phyloP scores from a whole-genome alignment of 2,888 invertebrate species.

The Parascotia fuliginaria region DNA sequence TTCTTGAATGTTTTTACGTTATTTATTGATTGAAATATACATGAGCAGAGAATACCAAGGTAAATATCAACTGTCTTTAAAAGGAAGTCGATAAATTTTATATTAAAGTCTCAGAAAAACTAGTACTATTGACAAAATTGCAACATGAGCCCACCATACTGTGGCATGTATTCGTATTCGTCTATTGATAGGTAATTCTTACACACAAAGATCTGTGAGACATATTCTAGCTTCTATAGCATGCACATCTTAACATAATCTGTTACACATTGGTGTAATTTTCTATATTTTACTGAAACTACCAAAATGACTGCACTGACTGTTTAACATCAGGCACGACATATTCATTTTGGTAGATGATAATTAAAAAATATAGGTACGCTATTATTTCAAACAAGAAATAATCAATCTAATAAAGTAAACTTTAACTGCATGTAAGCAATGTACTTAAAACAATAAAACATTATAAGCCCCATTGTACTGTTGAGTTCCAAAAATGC shows the following conservation, averaged over 20 bases:
- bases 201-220: slow-evolving; percentile 5
- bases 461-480: background rate
- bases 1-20: slow-evolving; percentile 23
- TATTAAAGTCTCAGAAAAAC: slow-evolving; percentile 30
- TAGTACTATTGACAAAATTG: slow-evolving; percentile 14
- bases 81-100: slow-evolving; percentile 33
- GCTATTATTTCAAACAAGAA: too few relatives aligned
- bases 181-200: slow-evolving; percentile 8
- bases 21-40: slow-evolving; percentile 30
- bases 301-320: too few relatives aligned
- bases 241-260: too few relatives aligned
- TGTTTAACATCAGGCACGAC: too few relatives aligned
- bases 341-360: too few relatives aligned
- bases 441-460: background rate
- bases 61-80: slow-evolving; percentile 28
- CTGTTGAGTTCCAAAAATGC: background rate
- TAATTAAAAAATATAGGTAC: too few relatives aligned
- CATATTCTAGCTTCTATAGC: too few relatives aligned
- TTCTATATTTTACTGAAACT: too few relatives aligned
- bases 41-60: slow-evolving; percentile 13
- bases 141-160: slow-evolving; percentile 3
- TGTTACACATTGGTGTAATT: too few relatives aligned
- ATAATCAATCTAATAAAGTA: background rate
- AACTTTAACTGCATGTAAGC: background rate
- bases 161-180: slow-evolving; percentile 13